Evolutionary conservation across 2,888 invertebrate species (phyloP).

Genomic region (Diaprepes abbreviatus): DNA sequence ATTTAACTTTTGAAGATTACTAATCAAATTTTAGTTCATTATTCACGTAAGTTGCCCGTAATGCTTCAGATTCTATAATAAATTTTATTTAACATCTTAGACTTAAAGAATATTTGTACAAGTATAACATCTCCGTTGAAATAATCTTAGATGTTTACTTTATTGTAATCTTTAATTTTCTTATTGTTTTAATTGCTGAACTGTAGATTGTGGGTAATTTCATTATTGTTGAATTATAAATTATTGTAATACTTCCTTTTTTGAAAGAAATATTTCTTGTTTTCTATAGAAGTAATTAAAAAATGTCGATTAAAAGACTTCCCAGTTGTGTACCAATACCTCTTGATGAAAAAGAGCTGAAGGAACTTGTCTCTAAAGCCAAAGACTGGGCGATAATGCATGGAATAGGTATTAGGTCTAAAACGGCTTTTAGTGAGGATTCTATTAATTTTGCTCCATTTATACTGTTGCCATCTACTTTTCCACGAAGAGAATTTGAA

Average conservation of each 20-base stretch:
- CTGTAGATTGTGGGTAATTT: neutral
- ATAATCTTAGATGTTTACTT: neutral
- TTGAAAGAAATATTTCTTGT: neutral
- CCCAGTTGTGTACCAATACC: conserved; percentile 78
- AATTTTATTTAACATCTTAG: too few relatives aligned
- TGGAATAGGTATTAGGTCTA: conserved; percentile 84
- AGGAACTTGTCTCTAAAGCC: conserved; percentile 78
- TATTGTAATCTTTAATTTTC: neutral
- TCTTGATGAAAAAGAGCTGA: conserved; percentile 74
- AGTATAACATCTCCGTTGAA: neutral
- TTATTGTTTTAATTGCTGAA: neutral
- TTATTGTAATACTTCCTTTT: too few relatives aligned
- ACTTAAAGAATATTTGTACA: neutral
- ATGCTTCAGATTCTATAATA: neutral
- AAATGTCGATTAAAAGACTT: conserved; percentile 56
- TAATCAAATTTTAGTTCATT: conserved; percentile 9
- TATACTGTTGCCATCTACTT: conserved; percentile 82
- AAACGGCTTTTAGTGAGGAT: conserved; percentile 75
- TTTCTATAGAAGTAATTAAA: neutral
- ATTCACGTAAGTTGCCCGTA: conserved; percentile 6
- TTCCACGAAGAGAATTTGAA: conserved; percentile 82
- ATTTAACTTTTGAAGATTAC: neutral
- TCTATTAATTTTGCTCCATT: conserved; percentile 84
- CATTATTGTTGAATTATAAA: too few relatives aligned
- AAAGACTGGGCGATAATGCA: conserved; percentile 91